Evolutionary conservation across 2,113 vertebrate species (phyloP).

Genomic region (Phylloscopus whistleri): DNA sequence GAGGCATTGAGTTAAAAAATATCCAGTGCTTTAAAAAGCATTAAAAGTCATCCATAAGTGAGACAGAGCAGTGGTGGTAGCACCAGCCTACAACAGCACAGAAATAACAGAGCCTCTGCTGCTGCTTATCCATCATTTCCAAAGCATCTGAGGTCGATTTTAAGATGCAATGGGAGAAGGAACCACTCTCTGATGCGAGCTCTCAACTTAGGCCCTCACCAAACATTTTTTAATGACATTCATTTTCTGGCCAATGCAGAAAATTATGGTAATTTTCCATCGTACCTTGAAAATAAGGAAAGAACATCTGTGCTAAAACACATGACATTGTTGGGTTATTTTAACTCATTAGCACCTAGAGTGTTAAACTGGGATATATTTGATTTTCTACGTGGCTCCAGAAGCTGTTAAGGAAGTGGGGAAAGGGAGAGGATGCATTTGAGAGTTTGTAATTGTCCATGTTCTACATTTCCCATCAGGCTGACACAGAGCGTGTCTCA

Average conservation of each 20-base stretch:
- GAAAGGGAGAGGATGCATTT: background rate
- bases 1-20: background rate
- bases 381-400: background rate
- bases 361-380: background rate
- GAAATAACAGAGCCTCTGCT: background rate
- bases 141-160: background rate
- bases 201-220: background rate
- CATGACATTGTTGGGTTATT: background rate
- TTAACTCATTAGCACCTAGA: background rate
- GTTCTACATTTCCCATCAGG: conserved; percentile 44
- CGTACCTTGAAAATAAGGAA: background rate
- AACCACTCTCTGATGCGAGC: background rate
- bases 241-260: background rate
- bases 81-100: background rate
- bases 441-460: background rate
- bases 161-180: background rate
- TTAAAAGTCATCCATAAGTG: background rate
- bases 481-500: background rate
- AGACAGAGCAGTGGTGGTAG: background rate
- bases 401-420: background rate
- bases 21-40: background rate
- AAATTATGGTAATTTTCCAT: background rate
- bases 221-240: background rate
- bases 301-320: background rate
- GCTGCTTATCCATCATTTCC: background rate